phyloP scores from a whole-genome alignment of 1,140 invertebrate species.

The Asobara japonica region DNA sequence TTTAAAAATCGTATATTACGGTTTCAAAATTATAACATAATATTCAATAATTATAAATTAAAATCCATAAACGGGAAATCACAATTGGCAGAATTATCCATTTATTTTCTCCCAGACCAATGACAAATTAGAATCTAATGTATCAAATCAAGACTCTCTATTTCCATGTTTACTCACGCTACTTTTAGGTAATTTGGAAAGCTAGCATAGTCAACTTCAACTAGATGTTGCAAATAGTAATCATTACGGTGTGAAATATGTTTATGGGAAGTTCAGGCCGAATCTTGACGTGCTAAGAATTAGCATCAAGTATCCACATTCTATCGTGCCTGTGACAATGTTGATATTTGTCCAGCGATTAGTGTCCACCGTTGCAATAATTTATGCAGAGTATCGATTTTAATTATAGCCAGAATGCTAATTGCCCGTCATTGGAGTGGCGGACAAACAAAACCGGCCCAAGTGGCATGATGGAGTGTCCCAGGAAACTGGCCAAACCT shows the following conservation, averaged over 20 bases:
- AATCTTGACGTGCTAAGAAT: neutral
- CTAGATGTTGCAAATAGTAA: neutral
- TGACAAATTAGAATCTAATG: too few relatives aligned
- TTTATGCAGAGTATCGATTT: constrained; percentile 49
- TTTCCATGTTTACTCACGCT: too few relatives aligned
- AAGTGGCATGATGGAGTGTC: constrained; percentile 11
- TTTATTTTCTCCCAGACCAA: too few relatives aligned
- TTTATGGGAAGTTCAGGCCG: neutral
- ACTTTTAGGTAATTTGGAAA: too few relatives aligned
- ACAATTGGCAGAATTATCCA: too few relatives aligned
- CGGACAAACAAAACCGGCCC: constrained; percentile 43
- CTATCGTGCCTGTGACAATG: neutral
- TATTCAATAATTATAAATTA: too few relatives aligned
- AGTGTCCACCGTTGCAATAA: constrained; percentile 44
- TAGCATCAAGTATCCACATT: neutral
- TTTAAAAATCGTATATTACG: too few relatives aligned
- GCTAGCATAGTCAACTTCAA: too few relatives aligned
- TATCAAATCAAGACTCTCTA: too few relatives aligned
- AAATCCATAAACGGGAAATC: too few relatives aligned
- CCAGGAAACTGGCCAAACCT: constrained; percentile 22
- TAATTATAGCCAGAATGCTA: constrained; percentile 51
- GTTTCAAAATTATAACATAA: too few relatives aligned
- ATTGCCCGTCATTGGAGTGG: constrained; percentile 51
- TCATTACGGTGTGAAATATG: neutral
- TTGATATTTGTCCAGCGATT: constrained; percentile 47